Evolutionary conservation across 2,797 vertebrate genomes (phyloP).

Genomic region (Ataeniobius toweri): DNA sequence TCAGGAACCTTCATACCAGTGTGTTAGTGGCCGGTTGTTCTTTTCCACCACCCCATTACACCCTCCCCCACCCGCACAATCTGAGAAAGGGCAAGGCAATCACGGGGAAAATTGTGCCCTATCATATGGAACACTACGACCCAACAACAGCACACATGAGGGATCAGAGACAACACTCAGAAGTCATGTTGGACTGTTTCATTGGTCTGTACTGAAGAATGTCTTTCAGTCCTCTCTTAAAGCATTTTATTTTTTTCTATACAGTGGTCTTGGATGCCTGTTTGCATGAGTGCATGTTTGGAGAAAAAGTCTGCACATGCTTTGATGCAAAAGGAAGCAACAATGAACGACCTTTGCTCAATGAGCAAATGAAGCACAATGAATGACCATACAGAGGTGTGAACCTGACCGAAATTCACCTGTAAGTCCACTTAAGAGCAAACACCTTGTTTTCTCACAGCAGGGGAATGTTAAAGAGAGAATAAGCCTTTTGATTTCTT

Average conservation of each 20-base stretch:
- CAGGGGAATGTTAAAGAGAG: constrained; percentile 17
- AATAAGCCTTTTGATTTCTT: constrained; percentile 7
- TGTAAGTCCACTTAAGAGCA: constrained; percentile 23
- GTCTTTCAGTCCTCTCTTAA: constrained; percentile 6
- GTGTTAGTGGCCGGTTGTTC: constrained; percentile 19
- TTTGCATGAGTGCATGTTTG: constrained; percentile 1
- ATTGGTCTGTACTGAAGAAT: neutral
- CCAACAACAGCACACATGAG: constrained; percentile 24
- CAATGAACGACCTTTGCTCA: constrained; percentile 1
- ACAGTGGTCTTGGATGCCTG: neutral
- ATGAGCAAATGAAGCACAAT: neutral
- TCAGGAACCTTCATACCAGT: neutral
- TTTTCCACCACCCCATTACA: constrained; percentile 28
- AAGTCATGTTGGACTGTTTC: constrained; percentile 26
- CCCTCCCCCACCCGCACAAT: constrained; percentile 12
- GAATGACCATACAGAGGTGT: constrained; percentile 1
- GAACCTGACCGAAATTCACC: constrained; percentile 29
- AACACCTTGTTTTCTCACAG: constrained; percentile 21
- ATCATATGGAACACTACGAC: constrained; percentile 31
- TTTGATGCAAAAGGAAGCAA: constrained; percentile 23
- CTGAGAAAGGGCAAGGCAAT: constrained; percentile 55
- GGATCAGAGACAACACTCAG: constrained; percentile 24
- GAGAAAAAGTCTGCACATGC: constrained; percentile 15
- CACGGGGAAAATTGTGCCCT: constrained; percentile 40
- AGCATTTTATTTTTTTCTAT: neutral